These are phyloP conservation scores for Mamestra brassicae DNA, from an alignment of 2,888 invertebrate genomes.

Conservation along the genomic window DNA sequence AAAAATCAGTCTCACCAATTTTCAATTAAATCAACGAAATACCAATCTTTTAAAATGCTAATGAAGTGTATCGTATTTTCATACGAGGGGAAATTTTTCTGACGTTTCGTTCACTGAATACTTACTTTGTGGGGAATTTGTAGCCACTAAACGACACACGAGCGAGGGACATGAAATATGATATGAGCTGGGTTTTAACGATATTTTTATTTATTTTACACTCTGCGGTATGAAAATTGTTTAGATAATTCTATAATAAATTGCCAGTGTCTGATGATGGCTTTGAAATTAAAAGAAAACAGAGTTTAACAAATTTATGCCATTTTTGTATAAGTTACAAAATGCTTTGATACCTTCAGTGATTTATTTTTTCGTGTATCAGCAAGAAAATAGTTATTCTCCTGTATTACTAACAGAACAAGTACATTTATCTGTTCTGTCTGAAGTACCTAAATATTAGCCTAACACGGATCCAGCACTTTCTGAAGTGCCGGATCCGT, in stretches of 20 bases:
- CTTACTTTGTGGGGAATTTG: slow-evolving; percentile 52
- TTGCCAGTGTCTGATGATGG: background rate
- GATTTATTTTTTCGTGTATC: too few relatives aligned
- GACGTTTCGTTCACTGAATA: slow-evolving; percentile 47
- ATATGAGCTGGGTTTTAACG: slow-evolving; percentile 17
- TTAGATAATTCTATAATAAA: slow-evolving; percentile 8
- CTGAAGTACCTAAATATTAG: too few relatives aligned
- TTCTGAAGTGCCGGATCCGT: too few relatives aligned
- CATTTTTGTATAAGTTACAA: background rate
- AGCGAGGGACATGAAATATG: slow-evolving; percentile 20
- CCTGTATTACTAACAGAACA: too few relatives aligned
- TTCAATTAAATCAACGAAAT: slow-evolving; percentile 7
- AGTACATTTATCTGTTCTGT: too few relatives aligned
- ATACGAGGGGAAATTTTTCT: slow-evolving; percentile 52
- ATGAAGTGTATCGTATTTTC: slow-evolving; percentile 57
- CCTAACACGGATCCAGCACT: too few relatives aligned
- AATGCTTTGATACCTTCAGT: too few relatives aligned
- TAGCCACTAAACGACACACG: slow-evolving; percentile 53
- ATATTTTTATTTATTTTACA: slow-evolving; percentile 45
- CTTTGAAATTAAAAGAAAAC: slow-evolving; percentile 9
- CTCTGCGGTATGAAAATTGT: slow-evolving; percentile 1
- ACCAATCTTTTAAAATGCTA: slow-evolving; percentile 40
- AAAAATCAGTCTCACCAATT: background rate
- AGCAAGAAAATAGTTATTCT: too few relatives aligned
- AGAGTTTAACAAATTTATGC: background rate